Base-by-base conservation (phyloP, 2,797 vertebrate species). In the Sebastes ruberrimus region DNA sequence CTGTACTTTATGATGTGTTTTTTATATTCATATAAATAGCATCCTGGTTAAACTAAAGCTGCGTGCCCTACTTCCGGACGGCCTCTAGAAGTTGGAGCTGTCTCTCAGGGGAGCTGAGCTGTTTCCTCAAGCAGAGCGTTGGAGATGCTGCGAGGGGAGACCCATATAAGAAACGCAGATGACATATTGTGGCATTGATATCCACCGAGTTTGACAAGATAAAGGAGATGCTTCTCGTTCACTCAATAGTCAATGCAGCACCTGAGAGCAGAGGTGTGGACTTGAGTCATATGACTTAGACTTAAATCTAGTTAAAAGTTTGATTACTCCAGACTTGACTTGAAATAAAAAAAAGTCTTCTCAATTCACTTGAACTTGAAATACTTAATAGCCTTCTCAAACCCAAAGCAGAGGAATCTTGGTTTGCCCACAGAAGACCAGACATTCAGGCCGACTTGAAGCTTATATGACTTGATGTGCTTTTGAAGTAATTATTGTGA, bases 41-140 rank as follows among this genome's bases (percentile, higher is more conserved):
- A 69, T 70, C 60, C 22, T 63, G 66, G 69, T 83, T 81, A 62
- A 72, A 85, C 63, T 72, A 72, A 78, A 80, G 76, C 71, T 78
- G 70, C 59, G 75, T 78, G 87, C 55, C 86, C 89, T 86, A 85
- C 82, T 88, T 88, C 71, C 35, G 74, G 80, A 84, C 22, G 59
- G 68, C 73, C 78, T 88, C 62, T 49, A 59, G 65, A 85, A 85
- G 84, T 76, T 85, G 60, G 74, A 88, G 52, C 32, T 10, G 66
- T 79, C 56, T 72, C 73, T 80, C 81, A 67, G 35, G 82, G 82
- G 86, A 88, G 68, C 68, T 62, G 71, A 80, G 74, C 64, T 84
- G 81, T 85, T 85, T 89, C 81, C 76, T 84, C 68, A 74, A 85
- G 84, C 76, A 76, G 69, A 83, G 72, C 3, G 10, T 71, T 61